Evolutionary conservation across 2,113 vertebrate genomes (phyloP), one percentile per base, ranked within the genome.

Genomic region (Cochlearius cochlearius): DNA sequence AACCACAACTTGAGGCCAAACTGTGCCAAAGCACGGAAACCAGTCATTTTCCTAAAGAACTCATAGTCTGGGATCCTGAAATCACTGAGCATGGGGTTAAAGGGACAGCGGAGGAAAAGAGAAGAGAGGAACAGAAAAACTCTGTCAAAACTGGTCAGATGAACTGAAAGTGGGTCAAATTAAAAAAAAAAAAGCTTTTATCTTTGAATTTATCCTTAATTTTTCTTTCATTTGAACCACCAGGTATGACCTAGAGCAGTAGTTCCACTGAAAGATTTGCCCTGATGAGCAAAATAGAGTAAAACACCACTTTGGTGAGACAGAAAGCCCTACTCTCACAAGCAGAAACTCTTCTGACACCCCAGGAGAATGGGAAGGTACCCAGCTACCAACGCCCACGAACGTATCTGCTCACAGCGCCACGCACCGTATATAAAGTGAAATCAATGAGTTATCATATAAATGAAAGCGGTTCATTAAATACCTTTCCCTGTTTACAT

Each of bases 281-380:
- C 25, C 82, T 23, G 15, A 34, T 56, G 71, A 66, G 19, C 7
- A 5, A 41, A 75, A 15, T 0, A 29, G 12, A 43, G n/a, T 22
- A 67, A 34, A 0, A 34, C 8, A 10, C 6, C 5, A 1, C 32
- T 47, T 10, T 2, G 41, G 5, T 2, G 30, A 41, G 45, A 30
- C 7, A 43, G 34, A 39, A 77, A 38, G 21, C 22, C 47, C 47
- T 38, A 7, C 9, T 50, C 36, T 5, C 53, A 29, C 10, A 7
- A 53, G 32, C 11, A 79, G 25, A 41, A 84, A 6, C 14, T 39
- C 47, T 27, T 43, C 30, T 19, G 47, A n/a, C 36, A 10, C 4
- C 8, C 43, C 32, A 10, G 15, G 50, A n/a, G 8, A n/a, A 47
- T 1, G 21, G 30, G 38, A 58, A 78, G 2, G 16, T 7, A 15